Evolutionary conservation across 2,113 vertebrate genomes (phyloP).

Genomic region (Scatophagus argus): DNA sequence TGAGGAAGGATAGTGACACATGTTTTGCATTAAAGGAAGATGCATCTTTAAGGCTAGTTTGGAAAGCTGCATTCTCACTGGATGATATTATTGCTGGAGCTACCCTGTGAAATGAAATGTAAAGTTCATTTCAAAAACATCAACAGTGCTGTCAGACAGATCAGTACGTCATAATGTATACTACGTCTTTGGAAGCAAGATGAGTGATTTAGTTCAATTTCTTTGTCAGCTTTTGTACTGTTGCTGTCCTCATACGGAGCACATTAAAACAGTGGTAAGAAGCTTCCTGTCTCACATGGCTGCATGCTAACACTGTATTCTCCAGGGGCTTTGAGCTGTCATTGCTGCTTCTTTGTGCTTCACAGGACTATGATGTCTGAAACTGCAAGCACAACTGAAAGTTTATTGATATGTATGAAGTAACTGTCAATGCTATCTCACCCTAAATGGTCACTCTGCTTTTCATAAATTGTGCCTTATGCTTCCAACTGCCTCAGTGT

Average conservation of each 20-base stretch:
- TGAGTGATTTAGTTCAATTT: slow-evolving; percentile 21
- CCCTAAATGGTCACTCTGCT: neutral
- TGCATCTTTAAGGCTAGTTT: slow-evolving; percentile 23
- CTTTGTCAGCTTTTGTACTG: slow-evolving; percentile 4
- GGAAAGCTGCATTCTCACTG: slow-evolving; percentile 11
- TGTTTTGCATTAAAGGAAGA: slow-evolving; percentile 48
- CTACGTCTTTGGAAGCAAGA: slow-evolving; percentile 13
- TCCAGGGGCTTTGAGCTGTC: slow-evolving; percentile 13
- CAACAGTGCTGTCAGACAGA: slow-evolving; percentile 11
- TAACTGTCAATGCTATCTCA: neutral
- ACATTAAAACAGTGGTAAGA: slow-evolving; percentile 2
- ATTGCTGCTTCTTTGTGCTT: slow-evolving; percentile 3
- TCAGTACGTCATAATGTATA: slow-evolving; percentile 20
- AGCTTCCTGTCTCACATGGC: slow-evolving; percentile 2
- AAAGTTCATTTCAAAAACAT: slow-evolving; percentile 2
- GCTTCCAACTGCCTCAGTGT: neutral
- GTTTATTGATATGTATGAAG: slow-evolving; percentile 18
- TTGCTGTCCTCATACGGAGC: neutral
- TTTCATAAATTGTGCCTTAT: neutral
- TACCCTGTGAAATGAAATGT: neutral
- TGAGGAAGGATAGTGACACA: slow-evolving; percentile 5
- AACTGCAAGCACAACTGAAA: slow-evolving; percentile 14
- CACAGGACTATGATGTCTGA: slow-evolving; percentile 1
- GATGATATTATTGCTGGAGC: neutral
- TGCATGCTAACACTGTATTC: slow-evolving; percentile 11